Evolutionary conservation across 2,797 vertebrate species (phyloP), one percentile per base, ranked within the genome.

Genomic region (Silurus aristotelis): DNA sequence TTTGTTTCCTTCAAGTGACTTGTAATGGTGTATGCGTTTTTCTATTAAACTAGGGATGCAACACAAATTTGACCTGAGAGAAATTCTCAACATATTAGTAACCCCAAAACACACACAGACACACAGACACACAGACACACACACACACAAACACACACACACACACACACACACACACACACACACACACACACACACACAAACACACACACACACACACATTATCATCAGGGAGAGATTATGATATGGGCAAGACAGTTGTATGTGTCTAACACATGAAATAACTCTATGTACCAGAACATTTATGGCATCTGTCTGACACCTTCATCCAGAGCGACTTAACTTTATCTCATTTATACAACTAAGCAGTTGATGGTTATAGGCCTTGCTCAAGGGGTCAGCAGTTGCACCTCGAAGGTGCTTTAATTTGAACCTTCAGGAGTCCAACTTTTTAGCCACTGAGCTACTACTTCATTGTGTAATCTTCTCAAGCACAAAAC

Each of bases 1-100:
- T 75, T 52, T 64, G 88, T 64, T 88, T 84, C 73, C 56, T 72
- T 20, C 17, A 80, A 83, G 55, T 14, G 15, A 87, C 83, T 48
- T 52, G 80, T 56, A 87, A 66, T 17, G 22, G 80, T 31, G 22
- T 22, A 27, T 22, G 1, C n/a, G 12, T 66, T 25, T 27, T 80
- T 66, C 61, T 82, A 10, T 88, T 25, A 31, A 82, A 73, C 78
- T 67, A 80, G 61, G 79, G 64, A 83, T 71, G 70, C 60, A 71
- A 82, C 66, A 68, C 46, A 82, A 80, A 25, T 75, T 80, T 73
- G 70, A 87, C 76, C 77, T 85, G 58, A 86, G 67, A 85, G 61
- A 67, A 68, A 79, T 83, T 63, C 70, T 70, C 38, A 75, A 67
- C n/a, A 81, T 55, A 86, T 73, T n/a, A 5, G 46, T 55, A 25